Percentiles rank a stretch among this genome's conserved stretches.
phyloP scores from a whole-genome alignment of 1,140 invertebrate species.

The Mya arenaria region DNA sequence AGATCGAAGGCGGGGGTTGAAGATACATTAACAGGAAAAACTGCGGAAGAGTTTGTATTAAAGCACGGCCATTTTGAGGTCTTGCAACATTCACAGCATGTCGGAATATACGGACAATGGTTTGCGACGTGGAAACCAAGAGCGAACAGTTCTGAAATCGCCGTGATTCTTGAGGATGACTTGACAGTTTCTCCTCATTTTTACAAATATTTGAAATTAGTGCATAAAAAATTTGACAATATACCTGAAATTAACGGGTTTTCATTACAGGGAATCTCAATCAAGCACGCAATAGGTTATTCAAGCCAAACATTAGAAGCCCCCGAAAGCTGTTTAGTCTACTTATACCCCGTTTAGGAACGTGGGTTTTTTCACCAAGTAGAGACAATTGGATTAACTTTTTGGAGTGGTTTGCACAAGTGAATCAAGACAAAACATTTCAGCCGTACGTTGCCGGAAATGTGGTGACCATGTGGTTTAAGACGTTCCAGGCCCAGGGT shows the following conservation, averaged over 20 bases:
- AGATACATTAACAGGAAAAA: conserved; percentile 47
- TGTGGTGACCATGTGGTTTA: conserved; percentile 56
- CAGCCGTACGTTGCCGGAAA: conserved; percentile 59
- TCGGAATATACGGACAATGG: conserved; percentile 69
- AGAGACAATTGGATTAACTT: conserved; percentile 61
- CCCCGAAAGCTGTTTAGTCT: conserved; percentile 47
- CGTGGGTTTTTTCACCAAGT: conserved; percentile 69
- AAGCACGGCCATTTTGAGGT: conserved; percentile 59
- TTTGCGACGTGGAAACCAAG: conserved; percentile 62
- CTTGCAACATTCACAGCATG: conserved; percentile 53
- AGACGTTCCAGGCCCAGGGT: conserved; percentile 23
- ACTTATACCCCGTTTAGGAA: conserved; percentile 64
- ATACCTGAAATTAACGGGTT: conserved; percentile 60
- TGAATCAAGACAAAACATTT: conserved; percentile 35
- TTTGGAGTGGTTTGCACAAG: conserved; percentile 59
- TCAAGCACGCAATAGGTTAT: conserved; percentile 44
- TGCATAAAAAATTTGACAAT: conserved; percentile 65
- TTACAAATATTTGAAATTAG: conserved; percentile 65
- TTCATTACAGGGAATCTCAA: conserved; percentile 56
- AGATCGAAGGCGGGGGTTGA: conserved; percentile 33
- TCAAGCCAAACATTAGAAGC: not conserved
- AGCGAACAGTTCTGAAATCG: conserved; percentile 63
- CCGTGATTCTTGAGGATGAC: conserved; percentile 70
- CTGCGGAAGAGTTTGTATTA: conserved; percentile 58
- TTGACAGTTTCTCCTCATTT: conserved; percentile 64